Evolutionary conservation across 2,888 invertebrate genomes (phyloP).

Genomic region (Clitarchus hookeri): DNA sequence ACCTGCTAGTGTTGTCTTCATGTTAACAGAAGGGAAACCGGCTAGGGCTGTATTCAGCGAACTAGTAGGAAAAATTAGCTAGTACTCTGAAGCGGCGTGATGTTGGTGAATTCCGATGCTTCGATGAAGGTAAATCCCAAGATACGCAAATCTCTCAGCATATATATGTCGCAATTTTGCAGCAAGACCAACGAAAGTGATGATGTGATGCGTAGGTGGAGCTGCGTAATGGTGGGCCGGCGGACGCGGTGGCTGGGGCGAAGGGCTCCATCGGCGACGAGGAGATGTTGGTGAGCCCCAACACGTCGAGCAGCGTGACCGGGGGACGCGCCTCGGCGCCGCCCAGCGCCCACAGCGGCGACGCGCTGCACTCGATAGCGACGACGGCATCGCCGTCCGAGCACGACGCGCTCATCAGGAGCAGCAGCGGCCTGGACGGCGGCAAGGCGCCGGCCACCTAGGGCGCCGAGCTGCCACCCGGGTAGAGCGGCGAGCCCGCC

Average conservation of each 20-base stretch:
- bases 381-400: conserved; percentile 60
- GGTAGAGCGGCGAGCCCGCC: not conserved
- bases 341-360: conserved; percentile 29
- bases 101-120: too few species aligned
- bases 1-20: too few species aligned
- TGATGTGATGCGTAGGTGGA: conserved; percentile 11
- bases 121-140: too few species aligned
- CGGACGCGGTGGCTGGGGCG: conserved; percentile 3
- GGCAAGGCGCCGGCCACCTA: not conserved
- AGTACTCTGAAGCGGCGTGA: too few species aligned
- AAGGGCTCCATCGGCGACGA: conserved; percentile 23
- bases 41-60: too few species aligned
- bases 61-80: too few species aligned
- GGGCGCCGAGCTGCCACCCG: not conserved
- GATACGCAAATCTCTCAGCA: too few species aligned
- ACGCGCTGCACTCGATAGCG: conserved; percentile 47
- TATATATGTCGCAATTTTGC: too few species aligned
- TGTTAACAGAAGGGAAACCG: too few species aligned
- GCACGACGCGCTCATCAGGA: conserved; percentile 60
- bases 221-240: conserved; percentile 29
- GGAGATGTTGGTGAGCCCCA: conserved; percentile 11
- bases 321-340: not conserved
- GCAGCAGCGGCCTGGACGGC: conserved; percentile 19
- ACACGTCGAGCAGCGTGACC: conserved; percentile 15
- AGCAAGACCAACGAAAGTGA: too few species aligned